phyloP scores from a whole-genome alignment of 2,113 vertebrate species.

The Gymnobelideus leadbeateri region DNA sequence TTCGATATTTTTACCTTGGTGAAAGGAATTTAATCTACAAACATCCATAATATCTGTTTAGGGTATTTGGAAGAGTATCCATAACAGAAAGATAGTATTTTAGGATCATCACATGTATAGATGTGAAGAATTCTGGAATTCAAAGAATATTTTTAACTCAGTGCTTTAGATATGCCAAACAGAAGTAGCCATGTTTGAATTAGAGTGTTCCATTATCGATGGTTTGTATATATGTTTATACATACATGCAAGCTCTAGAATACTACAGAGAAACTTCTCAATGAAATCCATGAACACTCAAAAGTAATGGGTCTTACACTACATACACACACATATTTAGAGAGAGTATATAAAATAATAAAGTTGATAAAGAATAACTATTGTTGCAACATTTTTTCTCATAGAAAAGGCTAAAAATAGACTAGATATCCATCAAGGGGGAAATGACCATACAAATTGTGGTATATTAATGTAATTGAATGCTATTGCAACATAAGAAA shows the following conservation, averaged over 20 bases:
- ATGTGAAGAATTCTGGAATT: neutral
- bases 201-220: neutral
- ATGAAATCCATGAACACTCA: neutral
- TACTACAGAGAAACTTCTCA: neutral
- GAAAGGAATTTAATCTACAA: neutral
- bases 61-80: neutral
- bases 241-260: neutral
- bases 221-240: neutral
- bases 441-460: neutral
- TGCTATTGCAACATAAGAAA: neutral
- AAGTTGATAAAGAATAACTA: neutral
- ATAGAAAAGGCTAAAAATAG: neutral
- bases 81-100: neutral
- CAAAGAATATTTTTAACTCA: neutral
- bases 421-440: neutral
- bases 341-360: neutral
- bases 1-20: neutral
- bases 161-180: neutral
- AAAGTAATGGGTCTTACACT: neutral
- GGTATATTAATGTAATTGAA: neutral
- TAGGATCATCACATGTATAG: neutral
- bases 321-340: neutral
- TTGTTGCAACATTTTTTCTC: neutral
- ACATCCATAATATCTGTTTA: neutral
- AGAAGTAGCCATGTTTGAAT: neutral